Base-by-base conservation (phyloP, 2,888 invertebrate species). In the Lymantria dispar region DNA sequence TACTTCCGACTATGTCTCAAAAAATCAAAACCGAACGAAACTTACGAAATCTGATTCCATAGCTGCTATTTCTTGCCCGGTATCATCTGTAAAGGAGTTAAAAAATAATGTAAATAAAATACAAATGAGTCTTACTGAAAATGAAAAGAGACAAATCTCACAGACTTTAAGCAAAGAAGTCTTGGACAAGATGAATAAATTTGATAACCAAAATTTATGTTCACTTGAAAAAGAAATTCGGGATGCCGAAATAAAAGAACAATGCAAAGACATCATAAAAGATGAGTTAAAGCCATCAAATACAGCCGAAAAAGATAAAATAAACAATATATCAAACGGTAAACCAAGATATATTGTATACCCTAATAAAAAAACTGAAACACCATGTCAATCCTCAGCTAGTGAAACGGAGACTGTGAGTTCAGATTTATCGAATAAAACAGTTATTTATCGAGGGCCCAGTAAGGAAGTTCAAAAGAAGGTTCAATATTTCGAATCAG, bases 401-500 rank as follows among this genome's bases (percentile, higher is more conserved):
- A 94, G 94, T 72, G 95, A 95, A 83, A 94, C 94, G 0, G 95
- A 95, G 75, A 95, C 95, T 47, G 94, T 92, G 1, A 94, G 95
- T 72, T 95, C 95, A 0, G 95, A 95, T 68, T 92, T 94, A 42
- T 95, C 95, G 0, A 93, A 93, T 43, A 93, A 91, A 78, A 95
- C 95, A 0, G 95, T 95, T 0, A 94, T 95, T 48, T 93, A 92
- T 60, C 88, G 92, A 39, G 92, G 87, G 8, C 88, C 91, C 1
- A 93, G 92, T 56, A 94, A 94, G 52, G 94, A 94, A 61, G 94
- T 96, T 0, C 92, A 94, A 50, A 94, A 94, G 67, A 96, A 95
- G 80, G 95, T 97, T 0, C 94, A 95, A 76, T 96, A 95, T 82
- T 97, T 96, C 74, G 96, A 97, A 80, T 94, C 94, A 2, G 94